Conservation (phyloP, 1,140 invertebrate species). For the Drosophila ananassae region DNA sequence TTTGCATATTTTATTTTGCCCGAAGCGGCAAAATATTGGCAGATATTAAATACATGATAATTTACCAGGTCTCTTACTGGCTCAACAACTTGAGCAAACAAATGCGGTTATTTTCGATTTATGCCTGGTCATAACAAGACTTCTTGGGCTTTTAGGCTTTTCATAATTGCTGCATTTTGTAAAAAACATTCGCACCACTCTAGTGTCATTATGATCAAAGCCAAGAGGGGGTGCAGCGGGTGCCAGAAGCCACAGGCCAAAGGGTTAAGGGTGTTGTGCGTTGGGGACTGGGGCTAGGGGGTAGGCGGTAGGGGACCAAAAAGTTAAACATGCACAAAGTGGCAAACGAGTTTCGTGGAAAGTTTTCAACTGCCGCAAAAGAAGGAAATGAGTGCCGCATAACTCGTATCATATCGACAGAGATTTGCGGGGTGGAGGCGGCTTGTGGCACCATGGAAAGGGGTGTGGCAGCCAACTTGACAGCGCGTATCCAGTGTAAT, state of each 20-base stretch:
- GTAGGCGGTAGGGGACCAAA: slow-evolving; percentile 10
- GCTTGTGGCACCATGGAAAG: not conserved
- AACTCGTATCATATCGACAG: slow-evolving; percentile 69
- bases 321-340: slow-evolving; percentile 77
- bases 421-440: slow-evolving; percentile 20
- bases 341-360: slow-evolving; percentile 48
- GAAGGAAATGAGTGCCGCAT: slow-evolving; percentile 63
- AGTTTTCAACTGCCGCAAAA: slow-evolving; percentile 59
- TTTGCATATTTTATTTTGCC: slow-evolving; percentile 11
- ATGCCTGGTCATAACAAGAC: slow-evolving; percentile 1
- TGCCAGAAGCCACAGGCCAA: not conserved
- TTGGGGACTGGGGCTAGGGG: not conserved
- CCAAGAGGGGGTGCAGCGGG: not conserved
- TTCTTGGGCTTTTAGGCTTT: slow-evolving; percentile 13
- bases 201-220: slow-evolving; percentile 58
- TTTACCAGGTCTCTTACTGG: not conserved
- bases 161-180: slow-evolving; percentile 62
- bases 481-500: slow-evolving; percentile 69
- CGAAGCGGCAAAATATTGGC: not conserved
- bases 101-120: slow-evolving; percentile 13
- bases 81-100: slow-evolving; percentile 12
- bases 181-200: slow-evolving; percentile 37
- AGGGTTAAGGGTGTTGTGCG: not conserved
- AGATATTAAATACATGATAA: slow-evolving; percentile 29
- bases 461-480: slow-evolving; percentile 35